Percentiles rank a stretch among this genome's conserved stretches.
These are phyloP conservation scores for Leucozona laternaria DNA, from an alignment of 2,888 invertebrate genomes.

Conservation along the genomic window DNA sequence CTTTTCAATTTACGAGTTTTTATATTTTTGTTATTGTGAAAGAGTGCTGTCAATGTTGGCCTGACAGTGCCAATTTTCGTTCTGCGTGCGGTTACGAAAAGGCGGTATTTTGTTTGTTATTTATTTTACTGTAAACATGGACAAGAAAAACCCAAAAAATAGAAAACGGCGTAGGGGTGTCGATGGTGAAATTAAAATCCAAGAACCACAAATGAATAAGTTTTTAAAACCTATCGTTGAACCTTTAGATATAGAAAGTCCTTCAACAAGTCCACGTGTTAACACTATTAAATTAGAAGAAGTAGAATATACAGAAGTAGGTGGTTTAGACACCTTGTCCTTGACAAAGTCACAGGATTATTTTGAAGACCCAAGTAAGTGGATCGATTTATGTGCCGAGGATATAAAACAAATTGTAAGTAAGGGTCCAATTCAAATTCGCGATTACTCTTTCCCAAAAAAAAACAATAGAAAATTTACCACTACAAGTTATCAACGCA, in stretches of 20 bases:
- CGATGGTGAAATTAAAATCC: not conserved
- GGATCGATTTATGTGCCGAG: not conserved
- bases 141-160: not conserved
- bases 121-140: not conserved
- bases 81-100: not conserved
- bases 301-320: not conserved
- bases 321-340: not conserved
- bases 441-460: not conserved
- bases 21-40: not conserved
- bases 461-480: slow-evolving; percentile 39
- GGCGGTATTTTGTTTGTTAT: not conserved
- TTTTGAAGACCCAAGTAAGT: not conserved
- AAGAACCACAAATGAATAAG: no score
- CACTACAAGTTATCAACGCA: slow-evolving; percentile 15
- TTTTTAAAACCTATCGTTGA: not conserved
- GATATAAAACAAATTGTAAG: not conserved
- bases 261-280: not conserved
- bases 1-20: no score
- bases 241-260: not conserved
- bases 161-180: not conserved
- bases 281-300: not conserved
- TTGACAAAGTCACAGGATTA: not conserved
- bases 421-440: not conserved
- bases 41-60: not conserved
- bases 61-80: no score